A percentile compares a stretch with the other conserved stretches of the same genome.
phyloP scores from a whole-genome alignment of 2,888 invertebrate genomes.

The Halocaridina rubra region DNA sequence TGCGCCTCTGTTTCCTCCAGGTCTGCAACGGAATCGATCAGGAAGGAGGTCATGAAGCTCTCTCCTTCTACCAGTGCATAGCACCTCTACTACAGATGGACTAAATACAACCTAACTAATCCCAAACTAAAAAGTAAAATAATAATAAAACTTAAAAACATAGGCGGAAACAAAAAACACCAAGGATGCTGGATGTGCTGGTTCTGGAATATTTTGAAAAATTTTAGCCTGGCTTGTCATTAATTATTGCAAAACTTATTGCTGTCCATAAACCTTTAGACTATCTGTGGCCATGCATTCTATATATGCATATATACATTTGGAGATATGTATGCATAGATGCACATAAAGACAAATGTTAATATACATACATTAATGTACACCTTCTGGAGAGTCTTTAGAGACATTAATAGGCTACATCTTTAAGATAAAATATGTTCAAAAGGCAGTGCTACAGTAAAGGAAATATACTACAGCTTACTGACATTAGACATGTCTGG shows the following conservation, averaged over 20 bases:
- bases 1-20: slow-evolving; percentile 87
- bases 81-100: background rate
- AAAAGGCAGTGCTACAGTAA: slow-evolving; percentile 25
- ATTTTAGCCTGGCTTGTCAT: background rate
- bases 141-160: background rate
- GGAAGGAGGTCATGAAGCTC: slow-evolving; percentile 17
- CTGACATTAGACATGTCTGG: slow-evolving; percentile 19
- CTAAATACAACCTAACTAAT: background rate
- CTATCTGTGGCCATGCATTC: too few relatives aligned
- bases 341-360: too few relatives aligned
- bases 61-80: background rate
- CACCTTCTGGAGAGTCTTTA: too few relatives aligned
- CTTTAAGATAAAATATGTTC: too few relatives aligned
- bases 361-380: too few relatives aligned
- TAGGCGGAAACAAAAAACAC: background rate
- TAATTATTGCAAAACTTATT: too few relatives aligned
- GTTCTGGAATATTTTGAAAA: background rate
- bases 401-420: too few relatives aligned
- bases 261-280: too few relatives aligned
- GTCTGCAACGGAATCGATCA: slow-evolving; percentile 73
- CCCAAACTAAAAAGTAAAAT: background rate
- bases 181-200: background rate
- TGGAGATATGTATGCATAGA: too few relatives aligned
- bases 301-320: too few relatives aligned
- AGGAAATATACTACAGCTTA: slow-evolving; percentile 23